A percentile compares a stretch with the other conserved stretches of the same genome.
These are phyloP conservation scores for Polyploca ridens DNA, from an alignment of 2,888 invertebrate species.

Conservation along the genomic window DNA sequence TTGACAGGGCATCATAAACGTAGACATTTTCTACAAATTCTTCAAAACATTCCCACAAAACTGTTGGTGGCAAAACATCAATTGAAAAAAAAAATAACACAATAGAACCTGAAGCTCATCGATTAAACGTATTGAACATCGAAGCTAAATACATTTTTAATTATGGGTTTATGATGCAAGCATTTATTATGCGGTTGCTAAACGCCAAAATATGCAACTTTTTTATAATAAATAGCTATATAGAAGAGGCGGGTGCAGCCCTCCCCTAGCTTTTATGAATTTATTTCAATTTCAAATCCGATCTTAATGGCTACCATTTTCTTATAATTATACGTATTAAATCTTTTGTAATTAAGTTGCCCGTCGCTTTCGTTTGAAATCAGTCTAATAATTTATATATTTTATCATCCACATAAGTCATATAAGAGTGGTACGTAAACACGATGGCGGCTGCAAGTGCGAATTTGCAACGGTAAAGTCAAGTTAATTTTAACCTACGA, in stretches of 20 bases:
- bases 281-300: constrained; percentile 68
- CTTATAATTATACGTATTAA: constrained; percentile 65
- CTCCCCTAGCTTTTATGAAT: constrained; percentile 57
- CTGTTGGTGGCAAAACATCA: not conserved
- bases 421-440: too few species aligned
- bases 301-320: constrained; percentile 56
- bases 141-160: constrained; percentile 72
- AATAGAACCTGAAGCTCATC: constrained; percentile 49
- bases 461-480: too few species aligned
- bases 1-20: not conserved
- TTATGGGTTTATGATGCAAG: constrained; percentile 57
- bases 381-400: not conserved
- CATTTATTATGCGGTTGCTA: constrained; percentile 75
- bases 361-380: constrained; percentile 20
- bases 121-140: constrained; percentile 67
- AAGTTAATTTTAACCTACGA: too few species aligned
- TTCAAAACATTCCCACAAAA: constrained; percentile 4
- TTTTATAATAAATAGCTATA: constrained; percentile 42
- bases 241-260: constrained; percentile 52
- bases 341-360: constrained; percentile 57
- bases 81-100: constrained; percentile 37
- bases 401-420: too few species aligned
- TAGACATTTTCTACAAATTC: not conserved
- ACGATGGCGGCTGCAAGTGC: too few species aligned
- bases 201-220: constrained; percentile 68